Evolutionary conservation across 2,797 vertebrate genomes (phyloP), one percentile per base, ranked within the genome.

Genomic region (Basileuterus tristriatus): DNA sequence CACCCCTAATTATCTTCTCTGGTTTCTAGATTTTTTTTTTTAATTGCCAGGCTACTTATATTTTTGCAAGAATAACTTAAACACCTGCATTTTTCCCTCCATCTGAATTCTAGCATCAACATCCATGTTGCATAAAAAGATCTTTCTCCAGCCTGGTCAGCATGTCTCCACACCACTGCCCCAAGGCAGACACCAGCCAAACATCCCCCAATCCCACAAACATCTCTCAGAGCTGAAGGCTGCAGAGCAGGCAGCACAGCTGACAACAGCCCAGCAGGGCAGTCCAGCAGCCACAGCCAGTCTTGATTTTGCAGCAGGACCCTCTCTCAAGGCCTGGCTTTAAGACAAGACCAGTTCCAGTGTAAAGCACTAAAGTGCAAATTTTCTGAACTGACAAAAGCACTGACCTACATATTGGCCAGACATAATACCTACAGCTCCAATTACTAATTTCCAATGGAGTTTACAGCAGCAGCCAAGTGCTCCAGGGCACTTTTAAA

Each of bases 151-250:
- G 62, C 30, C 30, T 59, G 34, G 32, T 19, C 26, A 64, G 34
- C 26, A 2, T 1, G 0, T 16, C n/a, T 44, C 43, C 8, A 5
- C 32, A 30, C 11, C 62, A 32, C 6, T 1, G 2, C 4, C 20
- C 63, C 39, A 65, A 44, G 43, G 52, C 8, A 2, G 62, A 44
- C 36, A 56, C 7, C 29, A 80, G n/a, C 32, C 23, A 70, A 67
- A 70, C n/a, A 62, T 10, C 8, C 29, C 23, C 8, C 34, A 37
- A 1, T 8, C 27, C 39, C 47, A 52, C 13, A 27, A n/a, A 20
- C 26, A 49, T 23, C 21, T 52, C 46, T 53, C 65, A 64, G 44
- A 44, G 41, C 56, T 29, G 43, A 9, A 44, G 58, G 58, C n/a
- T 69, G 46, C 81, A 87, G 50, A 72, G 2, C 26, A 53, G 60